These are phyloP conservation scores for Microtus ochrogaster DNA, from an alignment of 2,113 vertebrate genomes.

Conservation along the genomic window DNA sequence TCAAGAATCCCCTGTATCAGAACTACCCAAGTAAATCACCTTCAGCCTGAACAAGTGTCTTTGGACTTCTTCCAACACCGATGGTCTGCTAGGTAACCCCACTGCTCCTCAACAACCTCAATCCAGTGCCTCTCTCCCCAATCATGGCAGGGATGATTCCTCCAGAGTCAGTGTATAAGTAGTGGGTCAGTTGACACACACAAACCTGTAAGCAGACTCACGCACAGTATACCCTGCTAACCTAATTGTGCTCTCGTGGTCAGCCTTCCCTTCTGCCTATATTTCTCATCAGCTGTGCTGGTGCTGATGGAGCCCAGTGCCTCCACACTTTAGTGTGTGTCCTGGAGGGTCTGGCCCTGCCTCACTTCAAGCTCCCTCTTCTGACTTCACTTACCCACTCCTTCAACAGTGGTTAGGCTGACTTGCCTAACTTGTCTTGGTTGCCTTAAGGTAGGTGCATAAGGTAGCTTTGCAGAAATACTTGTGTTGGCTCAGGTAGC, in stretches of 20 bases:
- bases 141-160: conserved; percentile 86
- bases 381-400: background rate
- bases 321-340: background rate
- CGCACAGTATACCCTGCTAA: background rate
- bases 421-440: background rate
- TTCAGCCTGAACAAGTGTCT: background rate
- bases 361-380: background rate
- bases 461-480: conserved; percentile 91
- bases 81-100: fast-evolving
- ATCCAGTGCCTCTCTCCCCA: background rate
- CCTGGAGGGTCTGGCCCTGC: background rate
- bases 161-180: conserved; percentile 89
- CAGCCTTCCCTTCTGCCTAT: background rate
- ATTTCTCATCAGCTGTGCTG: background rate
- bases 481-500: conserved; percentile 88
- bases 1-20: background rate
- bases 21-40: background rate
- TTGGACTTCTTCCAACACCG: background rate
- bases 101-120: background rate
- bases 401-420: background rate
- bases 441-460: conserved; percentile 90
- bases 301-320: background rate
- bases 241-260: background rate
- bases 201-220: conserved; percentile 78
- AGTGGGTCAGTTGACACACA: conserved; percentile 88